A percentile compares a stretch with the other conserved stretches of the same genome.
Evolutionary conservation across 2,888 invertebrate species (phyloP).

Genomic region (Myathropa florea): DNA sequence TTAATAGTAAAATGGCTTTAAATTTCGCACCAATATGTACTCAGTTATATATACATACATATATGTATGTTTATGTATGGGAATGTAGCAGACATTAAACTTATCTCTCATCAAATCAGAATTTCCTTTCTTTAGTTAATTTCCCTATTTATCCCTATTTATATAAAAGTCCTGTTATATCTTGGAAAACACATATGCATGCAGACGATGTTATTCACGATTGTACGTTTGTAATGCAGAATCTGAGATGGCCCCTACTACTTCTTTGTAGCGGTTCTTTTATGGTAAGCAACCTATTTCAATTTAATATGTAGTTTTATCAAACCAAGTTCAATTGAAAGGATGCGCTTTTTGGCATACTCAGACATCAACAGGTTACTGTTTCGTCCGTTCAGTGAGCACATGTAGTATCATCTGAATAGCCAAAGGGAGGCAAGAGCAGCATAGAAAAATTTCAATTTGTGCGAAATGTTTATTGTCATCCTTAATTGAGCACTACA

Average conservation of each 20-base stretch:
- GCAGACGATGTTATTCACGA: not conserved
- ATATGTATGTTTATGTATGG: too few species aligned
- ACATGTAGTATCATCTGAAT: conserved; percentile 15
- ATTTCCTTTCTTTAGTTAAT: too few species aligned
- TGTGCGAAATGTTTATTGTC: conserved; percentile 62
- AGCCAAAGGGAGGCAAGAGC: conserved; percentile 1
- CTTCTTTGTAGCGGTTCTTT: conserved; percentile 33
- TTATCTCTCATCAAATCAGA: too few species aligned
- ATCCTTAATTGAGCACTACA: conserved; percentile 61
- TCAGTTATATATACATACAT: not conserved
- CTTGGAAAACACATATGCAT: not conserved
- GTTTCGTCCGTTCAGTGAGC: conserved; percentile 51
- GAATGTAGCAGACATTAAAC: too few species aligned
- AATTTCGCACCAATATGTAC: conserved; percentile 15
- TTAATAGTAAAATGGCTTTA: conserved; percentile 60
- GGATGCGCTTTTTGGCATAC: conserved; percentile 16
- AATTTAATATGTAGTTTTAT: conserved; percentile 34
- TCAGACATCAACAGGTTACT: conserved; percentile 58
- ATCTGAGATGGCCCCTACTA: conserved; percentile 13
- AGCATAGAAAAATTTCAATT: conserved; percentile 61
- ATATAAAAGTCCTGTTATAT: not conserved
- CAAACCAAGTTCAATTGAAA: conserved; percentile 15
- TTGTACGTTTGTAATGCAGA: not conserved
- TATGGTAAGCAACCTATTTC: conserved; percentile 39
- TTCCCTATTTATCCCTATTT: not conserved